Evolutionary conservation across 2,888 invertebrate species (phyloP), one percentile per base, ranked within the genome.

Genomic region (Anthrax anthrax): DNA sequence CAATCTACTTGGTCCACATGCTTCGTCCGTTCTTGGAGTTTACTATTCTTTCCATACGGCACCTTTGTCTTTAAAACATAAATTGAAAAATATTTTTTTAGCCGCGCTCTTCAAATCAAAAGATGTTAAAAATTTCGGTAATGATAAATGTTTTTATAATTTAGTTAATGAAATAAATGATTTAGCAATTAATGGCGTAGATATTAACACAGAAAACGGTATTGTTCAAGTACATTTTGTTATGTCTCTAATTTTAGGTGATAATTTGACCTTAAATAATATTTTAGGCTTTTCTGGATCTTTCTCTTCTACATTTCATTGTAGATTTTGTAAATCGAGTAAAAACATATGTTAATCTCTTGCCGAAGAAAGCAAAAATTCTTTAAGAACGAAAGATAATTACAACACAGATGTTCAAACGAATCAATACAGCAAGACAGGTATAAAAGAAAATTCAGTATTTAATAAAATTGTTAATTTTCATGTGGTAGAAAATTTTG

Each of bases 1-100:
- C 19, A 50, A 50, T 46, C 27, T 41, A 3, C 29, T 50, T 13
- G 50, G 50, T 34, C 39, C 45, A 29, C 43, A 43, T 18, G n/a
- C 37, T 19, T 37, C 37, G 8, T 37, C 27, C 3, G 37, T 38
- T 18, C 27, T 37, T 27, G 38, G 14, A 12, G 23, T 37, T 9
- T 43, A 43, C 37, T 43, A 43, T 43, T 38, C 23, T 8, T 37
- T 43, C 8, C 43, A 37, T 9, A 38, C 43, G 4, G 13, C 37
- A 4, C 43, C 43, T 16, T 9, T 13, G 10, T 37, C 23, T 23
- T 16, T 43, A 4, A 16, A 12, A 16, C 37, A 37, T n/a, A 43
- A 43, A 9, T 17, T 43, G 18, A 37, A 43, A n/a, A 38, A 38
- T 12, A 43, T 38, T 8, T 44, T 44, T 29, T 18, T 39, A 37